Evolutionary conservation across 1,140 invertebrate genomes (phyloP).

Genomic region (Rhagoletis pomonella): DNA sequence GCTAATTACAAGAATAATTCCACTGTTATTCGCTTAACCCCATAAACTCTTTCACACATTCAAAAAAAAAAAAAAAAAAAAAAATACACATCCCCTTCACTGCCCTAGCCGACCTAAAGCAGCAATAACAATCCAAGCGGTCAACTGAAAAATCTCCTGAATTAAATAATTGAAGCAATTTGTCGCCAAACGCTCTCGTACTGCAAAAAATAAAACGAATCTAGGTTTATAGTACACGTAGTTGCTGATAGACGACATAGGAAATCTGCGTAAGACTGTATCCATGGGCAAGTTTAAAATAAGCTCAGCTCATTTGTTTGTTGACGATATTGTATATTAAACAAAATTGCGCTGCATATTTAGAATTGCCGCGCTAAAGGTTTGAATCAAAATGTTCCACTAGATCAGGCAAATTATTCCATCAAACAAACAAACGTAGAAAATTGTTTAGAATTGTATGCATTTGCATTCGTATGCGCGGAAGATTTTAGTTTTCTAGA

Average conservation of each 20-base stretch:
- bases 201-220: too few relatives aligned
- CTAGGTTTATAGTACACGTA: too few relatives aligned
- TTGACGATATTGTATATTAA: background rate
- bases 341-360: background rate
- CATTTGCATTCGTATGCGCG: constrained; percentile 4
- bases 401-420: too few relatives aligned
- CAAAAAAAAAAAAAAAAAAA: background rate
- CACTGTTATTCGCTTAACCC: background rate
- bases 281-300: background rate
- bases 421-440: too few relatives aligned
- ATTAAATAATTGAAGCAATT: constrained; percentile 72
- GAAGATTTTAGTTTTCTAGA: background rate
- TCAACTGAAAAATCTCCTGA: constrained; percentile 59
- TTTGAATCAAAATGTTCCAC: too few relatives aligned
- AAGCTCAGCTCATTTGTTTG: too few relatives aligned
- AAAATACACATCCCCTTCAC: background rate
- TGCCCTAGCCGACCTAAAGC: background rate
- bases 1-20: background rate
- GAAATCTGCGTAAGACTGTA: background rate
- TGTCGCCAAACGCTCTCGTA: constrained; percentile 60
- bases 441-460: background rate
- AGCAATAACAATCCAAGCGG: background rate
- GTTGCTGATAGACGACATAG: too few relatives aligned
- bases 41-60: background rate
- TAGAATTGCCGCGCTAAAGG: too few relatives aligned